These are phyloP conservation scores for Erethizon dorsatum DNA, from an alignment of 2,797 vertebrate species.

Conservation along the genomic window DNA sequence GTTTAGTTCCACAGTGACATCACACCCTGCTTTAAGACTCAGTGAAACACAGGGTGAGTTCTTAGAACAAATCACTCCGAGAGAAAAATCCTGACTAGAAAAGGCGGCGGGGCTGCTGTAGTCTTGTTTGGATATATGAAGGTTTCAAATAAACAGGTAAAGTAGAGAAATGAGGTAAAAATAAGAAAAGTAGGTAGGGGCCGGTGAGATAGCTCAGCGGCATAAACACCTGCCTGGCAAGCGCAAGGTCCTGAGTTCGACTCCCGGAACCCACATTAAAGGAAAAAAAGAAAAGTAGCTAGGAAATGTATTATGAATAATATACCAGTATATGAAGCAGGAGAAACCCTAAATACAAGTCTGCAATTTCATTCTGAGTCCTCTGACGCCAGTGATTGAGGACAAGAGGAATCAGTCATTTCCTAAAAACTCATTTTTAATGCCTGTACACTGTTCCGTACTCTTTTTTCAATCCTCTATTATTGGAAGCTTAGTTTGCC, in stretches of 20 bases:
- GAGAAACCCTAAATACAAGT: neutral
- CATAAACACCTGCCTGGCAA: too few relatives aligned
- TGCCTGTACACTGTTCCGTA: neutral
- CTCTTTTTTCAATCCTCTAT: neutral
- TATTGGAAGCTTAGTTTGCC: neutral
- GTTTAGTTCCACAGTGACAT: neutral
- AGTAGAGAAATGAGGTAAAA: neutral
- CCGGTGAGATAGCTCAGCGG: too few relatives aligned
- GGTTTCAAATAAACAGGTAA: neutral
- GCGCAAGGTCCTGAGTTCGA: too few relatives aligned
- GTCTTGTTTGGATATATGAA: neutral
- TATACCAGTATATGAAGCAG: neutral
- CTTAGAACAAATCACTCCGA: neutral
- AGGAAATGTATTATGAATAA: neutral
- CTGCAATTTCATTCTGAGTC: neutral
- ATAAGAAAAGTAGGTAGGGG: neutral
- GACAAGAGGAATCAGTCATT: neutral
- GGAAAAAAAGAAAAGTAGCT: constrained; percentile 14
- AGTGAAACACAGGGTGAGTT: neutral
- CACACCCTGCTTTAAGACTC: neutral
- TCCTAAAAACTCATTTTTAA: constrained; percentile 43
- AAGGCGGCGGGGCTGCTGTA: neutral
- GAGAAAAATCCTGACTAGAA: neutral
- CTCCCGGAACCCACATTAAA: too few relatives aligned
- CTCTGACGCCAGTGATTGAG: neutral